Evolutionary conservation across 2,797 vertebrate genomes (phyloP), one percentile per base, ranked within the genome.

Genomic region (Pseudopleuronectes americanus): DNA sequence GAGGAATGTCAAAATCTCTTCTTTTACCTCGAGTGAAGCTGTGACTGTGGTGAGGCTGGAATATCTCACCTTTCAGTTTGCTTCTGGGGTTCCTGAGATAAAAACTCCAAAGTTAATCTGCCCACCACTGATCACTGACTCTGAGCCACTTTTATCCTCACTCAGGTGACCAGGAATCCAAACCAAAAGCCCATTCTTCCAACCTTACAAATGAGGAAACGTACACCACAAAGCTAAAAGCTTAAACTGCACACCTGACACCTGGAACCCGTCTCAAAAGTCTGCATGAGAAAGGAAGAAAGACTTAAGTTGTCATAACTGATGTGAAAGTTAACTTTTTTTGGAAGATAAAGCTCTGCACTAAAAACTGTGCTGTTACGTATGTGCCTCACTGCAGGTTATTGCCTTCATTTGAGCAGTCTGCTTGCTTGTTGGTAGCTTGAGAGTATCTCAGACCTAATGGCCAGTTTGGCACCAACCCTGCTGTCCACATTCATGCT

Each of bases 111-210:
- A 90, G 84, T 88, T 79, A 82, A 79, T 87, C 81, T 83, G 74
- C 58, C 73, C 71, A 77, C 79, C 57, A 80, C 68, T 88, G 81
- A 91, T 89, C 84, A 79, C 74, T 55, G 77, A 74, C 83, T 88
- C 65, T 79, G 83, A 91, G 72, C 68, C 70, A 73, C 80, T 84
- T 87, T 90, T 84, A 90, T 91, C 82, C 79, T 68, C 68, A 81
- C 70, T 84, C 64, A 85, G 85, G 76, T 84, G 77, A 89, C 72
- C 78, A 76, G 64, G 54, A 85, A 84, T 82, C 76, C 62, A 70
- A 74, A 87, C 70, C 69, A 81, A 59, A 69, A 79, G 68, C 81
- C 53, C 58, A 72, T 78, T 81, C 62, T 58, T 83, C 63, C 61
- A 68, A 31, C 54, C 62, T 38, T 36, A 70, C 64, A 84, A 84